Evolutionary conservation across 30 jellyfish, hydroid and myxozoan species (phyloP), one percentile per base, ranked within the genome.

Genomic region (Cassiopea xamachana): DNA sequence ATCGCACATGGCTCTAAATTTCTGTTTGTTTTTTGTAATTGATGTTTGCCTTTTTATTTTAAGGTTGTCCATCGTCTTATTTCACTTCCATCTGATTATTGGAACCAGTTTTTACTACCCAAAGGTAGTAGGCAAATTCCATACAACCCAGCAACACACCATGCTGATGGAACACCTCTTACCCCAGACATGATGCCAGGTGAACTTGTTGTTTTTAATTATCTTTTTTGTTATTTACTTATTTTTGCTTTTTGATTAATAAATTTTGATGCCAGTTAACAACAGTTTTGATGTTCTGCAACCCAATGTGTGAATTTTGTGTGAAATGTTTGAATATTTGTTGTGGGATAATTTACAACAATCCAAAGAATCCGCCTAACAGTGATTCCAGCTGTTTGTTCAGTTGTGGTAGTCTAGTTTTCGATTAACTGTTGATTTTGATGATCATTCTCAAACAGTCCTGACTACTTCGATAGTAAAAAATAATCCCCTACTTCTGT

Each of bases 151-250:
- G 73, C 72, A 16, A 92, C 98, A 7, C 95, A 92, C 72, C 93
- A 96, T 73, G 19, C 79, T 16, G 94, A 96, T 71, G 97, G 97
- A 60, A 96, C 99, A 13, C 99, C 99, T 12, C 94, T 95, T 1
- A 96, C 99, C 16, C 99, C 99, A 39, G 98, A 96, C n/a, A 72
- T 88, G 43, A 88, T 86, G 68, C 98, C 97, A 50, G 96, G 94
- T 91, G 68, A 46, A 9, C 1, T 14, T 50, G 0, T 78, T 64
- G 43, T 4, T 9, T 2, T 64, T 64, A 5, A 3, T 10, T 55
- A 6, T 10, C 64, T 3, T 10, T 55, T 55, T 55, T 55, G 64
- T 3, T 10, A 55, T 10, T 55, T 6, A 10, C 7, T 3, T 6
- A 55, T 6, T 27, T 27, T 27, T 27, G 39, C 39, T 27, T 27